phyloP scores from a whole-genome alignment of 2,888 invertebrate genomes.

The Myopa tessellatipennis region DNA sequence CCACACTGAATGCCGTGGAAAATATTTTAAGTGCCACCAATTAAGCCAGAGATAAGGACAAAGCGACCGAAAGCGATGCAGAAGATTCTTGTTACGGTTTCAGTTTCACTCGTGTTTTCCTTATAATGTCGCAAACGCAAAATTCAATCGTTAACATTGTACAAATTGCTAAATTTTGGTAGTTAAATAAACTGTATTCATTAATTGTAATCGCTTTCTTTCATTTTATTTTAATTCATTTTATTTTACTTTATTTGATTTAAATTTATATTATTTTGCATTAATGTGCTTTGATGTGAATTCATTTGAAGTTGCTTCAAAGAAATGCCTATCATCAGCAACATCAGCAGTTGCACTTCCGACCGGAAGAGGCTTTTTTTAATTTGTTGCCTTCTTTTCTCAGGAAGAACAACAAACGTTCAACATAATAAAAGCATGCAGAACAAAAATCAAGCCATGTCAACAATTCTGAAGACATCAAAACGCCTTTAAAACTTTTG shows the following conservation, averaged over 20 bases:
- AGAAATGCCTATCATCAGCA: too few species aligned
- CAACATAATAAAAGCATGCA: background rate
- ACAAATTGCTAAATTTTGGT: too few species aligned
- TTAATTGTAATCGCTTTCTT: too few species aligned
- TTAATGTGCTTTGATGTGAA: background rate
- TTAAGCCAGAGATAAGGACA: background rate
- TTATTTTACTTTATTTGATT: background rate
- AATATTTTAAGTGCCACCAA: background rate
- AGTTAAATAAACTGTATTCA: too few species aligned
- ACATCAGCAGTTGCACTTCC: slow-evolving; percentile 2
- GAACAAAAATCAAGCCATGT: background rate
- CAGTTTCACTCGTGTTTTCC: background rate
- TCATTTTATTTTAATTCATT: background rate
- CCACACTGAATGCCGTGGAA: background rate
- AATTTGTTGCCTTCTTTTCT: background rate
- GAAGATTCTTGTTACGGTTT: background rate
- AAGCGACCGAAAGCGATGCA: background rate
- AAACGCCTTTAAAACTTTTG: background rate
- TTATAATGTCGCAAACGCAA: background rate
- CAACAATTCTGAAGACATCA: background rate
- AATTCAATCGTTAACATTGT: background rate
- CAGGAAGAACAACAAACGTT: background rate
- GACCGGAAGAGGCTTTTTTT: slow-evolving; percentile 11
- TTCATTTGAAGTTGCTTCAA: background rate
- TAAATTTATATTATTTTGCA: too few species aligned